Percentiles rank a stretch among this genome's conserved stretches.
phyloP scores from a whole-genome alignment of 2,113 vertebrate species.

The Ammodytes marinus region DNA sequence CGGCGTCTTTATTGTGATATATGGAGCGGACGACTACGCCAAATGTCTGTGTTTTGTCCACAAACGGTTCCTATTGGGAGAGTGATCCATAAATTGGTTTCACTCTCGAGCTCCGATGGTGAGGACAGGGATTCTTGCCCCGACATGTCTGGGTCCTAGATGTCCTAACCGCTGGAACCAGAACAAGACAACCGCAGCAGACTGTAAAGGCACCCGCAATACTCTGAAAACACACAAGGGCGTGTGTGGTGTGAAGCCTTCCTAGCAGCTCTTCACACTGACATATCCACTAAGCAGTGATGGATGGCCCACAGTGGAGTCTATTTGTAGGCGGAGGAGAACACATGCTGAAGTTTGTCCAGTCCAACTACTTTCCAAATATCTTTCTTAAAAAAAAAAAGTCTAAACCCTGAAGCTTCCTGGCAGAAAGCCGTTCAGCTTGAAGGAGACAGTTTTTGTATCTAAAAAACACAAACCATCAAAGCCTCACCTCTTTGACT shows the following conservation, averaged over 20 bases:
- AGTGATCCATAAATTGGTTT: conserved; percentile 1
- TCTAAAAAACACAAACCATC: conserved; percentile 34
- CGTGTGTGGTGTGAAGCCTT: conserved; percentile 38
- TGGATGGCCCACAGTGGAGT: conserved; percentile 60
- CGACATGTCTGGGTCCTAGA: conserved; percentile 23
- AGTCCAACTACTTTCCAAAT: conserved; percentile 44
- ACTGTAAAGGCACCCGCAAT: conserved; percentile 52
- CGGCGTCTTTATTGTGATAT: conserved; percentile 6
- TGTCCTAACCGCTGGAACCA: conserved; percentile 38
- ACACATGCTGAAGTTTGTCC: conserved; percentile 57
- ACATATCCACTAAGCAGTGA: conserved; percentile 69
- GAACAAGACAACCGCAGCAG: conserved; percentile 39
- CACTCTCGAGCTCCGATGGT: neutral
- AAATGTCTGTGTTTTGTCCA: neutral
- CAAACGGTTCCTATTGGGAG: conserved; percentile 1
- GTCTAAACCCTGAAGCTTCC: neutral
- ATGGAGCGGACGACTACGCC: neutral
- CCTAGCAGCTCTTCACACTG: conserved; percentile 63
- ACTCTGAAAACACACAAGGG: conserved; percentile 36
- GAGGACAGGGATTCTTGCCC: conserved; percentile 5
- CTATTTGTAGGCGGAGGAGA: conserved; percentile 54
- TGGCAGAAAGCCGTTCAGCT: conserved; percentile 2
- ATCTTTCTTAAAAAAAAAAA: conserved; percentile 20
- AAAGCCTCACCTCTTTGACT: conserved; percentile 26
- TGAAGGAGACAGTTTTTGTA: conserved; percentile 11